Evolutionary conservation across 2,888 invertebrate species (phyloP), one percentile per base, ranked within the genome.

Genomic region (Linyphia triangularis): DNA sequence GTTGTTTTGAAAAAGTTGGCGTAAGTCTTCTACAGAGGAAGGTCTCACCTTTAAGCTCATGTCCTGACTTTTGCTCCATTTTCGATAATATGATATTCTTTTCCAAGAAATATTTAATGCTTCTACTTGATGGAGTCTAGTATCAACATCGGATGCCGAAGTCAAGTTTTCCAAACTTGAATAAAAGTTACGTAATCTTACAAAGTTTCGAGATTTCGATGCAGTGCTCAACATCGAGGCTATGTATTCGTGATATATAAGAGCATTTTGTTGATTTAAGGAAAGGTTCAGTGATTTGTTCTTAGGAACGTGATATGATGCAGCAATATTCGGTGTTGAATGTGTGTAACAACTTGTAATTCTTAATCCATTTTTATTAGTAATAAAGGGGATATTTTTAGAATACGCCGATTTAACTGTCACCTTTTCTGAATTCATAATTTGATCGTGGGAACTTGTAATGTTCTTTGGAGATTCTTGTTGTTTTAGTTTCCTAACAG

Each of bases 1-100:
- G n/a, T 13, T 24, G 10, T 22, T 78, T 30, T 89, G 75, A 59
- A 82, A 89, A 28, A 73, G 22, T 4, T 86, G 72, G 4, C 78
- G 61, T 28, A 89, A 83, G 28, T 89, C 51, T 51, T 86, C 86
- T 22, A 89, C 86, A 30, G 86, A 89, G 0, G 78, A 83, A 69
- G 37, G 67, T 24, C 63, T 78, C 0, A 78, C 30, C 61, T 61
- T 86, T 26, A 89, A 57, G 67, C 43, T 86, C 43, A 59, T 77
- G 24, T 86, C 89, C 5, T 43, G 61, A 22, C 65, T 65, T 33
- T 70, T 75, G 1, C 63, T 16, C 89, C 89, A 89, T 22, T 37
- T 28, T 0, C 10, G 69, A 72, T 33, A 26, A 10, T 24, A 37
- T 22, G 70, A 37, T 19, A 72, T 16, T 37, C 43, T 86, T 33